A percentile compares a stretch with the other conserved stretches of the same genome.
These are phyloP conservation scores for Julus scanicus DNA, from an alignment of 2,888 invertebrate species.

Conservation along the genomic window DNA sequence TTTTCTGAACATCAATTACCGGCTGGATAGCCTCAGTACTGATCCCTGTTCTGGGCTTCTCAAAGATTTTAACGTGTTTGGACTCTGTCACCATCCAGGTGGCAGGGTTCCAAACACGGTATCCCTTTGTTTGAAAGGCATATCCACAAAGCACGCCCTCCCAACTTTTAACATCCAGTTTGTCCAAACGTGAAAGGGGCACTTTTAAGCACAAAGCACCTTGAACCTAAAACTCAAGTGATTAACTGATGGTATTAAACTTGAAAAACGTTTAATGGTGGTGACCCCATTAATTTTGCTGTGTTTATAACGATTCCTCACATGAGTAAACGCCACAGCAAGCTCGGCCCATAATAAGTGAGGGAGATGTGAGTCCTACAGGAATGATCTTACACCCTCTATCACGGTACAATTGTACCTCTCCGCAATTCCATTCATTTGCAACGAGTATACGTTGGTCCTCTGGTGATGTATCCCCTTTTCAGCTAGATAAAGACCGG, in stretches of 20 bases:
- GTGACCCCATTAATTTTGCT: not conserved
- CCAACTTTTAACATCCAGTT: not conserved
- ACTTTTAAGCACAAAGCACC: not conserved
- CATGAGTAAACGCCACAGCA: not conserved
- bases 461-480: not conserved
- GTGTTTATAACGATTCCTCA: not conserved
- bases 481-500: too few species aligned
- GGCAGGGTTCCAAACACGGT: not conserved
- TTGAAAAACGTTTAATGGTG: not conserved
- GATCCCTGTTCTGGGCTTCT: too few species aligned
- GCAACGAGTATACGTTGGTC: not conserved
- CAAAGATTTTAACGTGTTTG: conserved; percentile 50
- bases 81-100: too few species aligned
- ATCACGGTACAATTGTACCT: not conserved
- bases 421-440: not conserved
- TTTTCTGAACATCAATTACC: too few species aligned
- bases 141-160: not conserved
- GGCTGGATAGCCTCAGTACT: too few species aligned
- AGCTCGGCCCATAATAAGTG: not conserved
- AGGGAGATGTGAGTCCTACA: not conserved
- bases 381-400: not conserved
- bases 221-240: not conserved
- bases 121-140: not conserved
- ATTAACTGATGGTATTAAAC: not conserved
- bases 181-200: not conserved